Base-by-base conservation (phyloP, 2,113 vertebrate genomes). In the Columbina picui region DNA sequence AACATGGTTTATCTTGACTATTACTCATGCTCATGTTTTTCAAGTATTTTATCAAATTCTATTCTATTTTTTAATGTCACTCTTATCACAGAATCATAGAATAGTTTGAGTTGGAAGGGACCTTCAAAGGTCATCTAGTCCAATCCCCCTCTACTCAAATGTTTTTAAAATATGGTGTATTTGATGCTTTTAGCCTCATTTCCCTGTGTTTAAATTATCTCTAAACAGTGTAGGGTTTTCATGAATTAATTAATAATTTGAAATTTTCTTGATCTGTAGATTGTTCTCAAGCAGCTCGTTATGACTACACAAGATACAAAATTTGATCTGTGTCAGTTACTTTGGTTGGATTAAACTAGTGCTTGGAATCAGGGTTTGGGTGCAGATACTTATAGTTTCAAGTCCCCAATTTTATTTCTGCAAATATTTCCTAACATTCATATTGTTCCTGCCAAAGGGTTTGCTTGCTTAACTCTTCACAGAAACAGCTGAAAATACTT, bases 221-320 rank as follows among this genome's bases (percentile, higher is more conserved):
- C 60, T 73, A 60, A 61, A 39, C 6, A 36, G 30, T 52, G 30
- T 64, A 69, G 2, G 5, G 4, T 53, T 92, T 87, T 89, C 14
- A 53, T 64, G 0, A 87, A 61, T 91, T 69, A 82, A 82, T 85
- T 92, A 6, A 34, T 82, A 5, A 59, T 68, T 90, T 87, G 45
- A 70, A 90, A 74, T 81, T 27, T 3, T 86, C 50, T 83, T 47
- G 32, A 79, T 74, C 43, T 74, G 47, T 74, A 80, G 29, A 47
- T 90, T 80, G 29, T 75, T 86, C 64, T 96, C 79, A 67, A 84
- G 87, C 32, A 81, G 26, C 59, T 88, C 75, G 23, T 90, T 92
- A 39, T 41, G 60, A 90, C 23, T 60, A 60, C 8, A 36, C 3
- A 36, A n/a, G 50, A 55, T 65, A 59, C 43, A 70, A 78, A 86